Conservation (phyloP, 2,888 invertebrate genomes). For the Pyrgus malvae region DNA sequence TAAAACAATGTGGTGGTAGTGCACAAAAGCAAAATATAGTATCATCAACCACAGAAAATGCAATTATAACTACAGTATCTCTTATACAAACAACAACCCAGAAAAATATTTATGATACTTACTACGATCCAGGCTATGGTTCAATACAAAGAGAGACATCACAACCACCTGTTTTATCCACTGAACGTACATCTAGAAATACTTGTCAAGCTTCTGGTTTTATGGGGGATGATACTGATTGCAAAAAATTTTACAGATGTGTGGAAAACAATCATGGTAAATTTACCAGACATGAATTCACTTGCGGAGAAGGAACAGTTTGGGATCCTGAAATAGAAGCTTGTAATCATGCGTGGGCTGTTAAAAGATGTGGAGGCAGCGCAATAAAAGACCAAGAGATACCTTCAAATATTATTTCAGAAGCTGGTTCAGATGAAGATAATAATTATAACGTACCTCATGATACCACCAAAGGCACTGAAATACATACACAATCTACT, state of each 20-base stretch:
- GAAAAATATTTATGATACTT: slow-evolving; percentile 21
- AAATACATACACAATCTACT: slow-evolving; percentile 27
- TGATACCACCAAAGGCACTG: slow-evolving; percentile 30
- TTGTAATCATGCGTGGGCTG: slow-evolving; percentile 82
- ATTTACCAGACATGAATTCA: slow-evolving; percentile 77
- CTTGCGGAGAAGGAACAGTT: slow-evolving; percentile 82
- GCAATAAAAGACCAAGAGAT: slow-evolving; percentile 23
- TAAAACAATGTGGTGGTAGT: slow-evolving; percentile 40
- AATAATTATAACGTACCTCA: slow-evolving; percentile 29
- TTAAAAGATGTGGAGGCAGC: slow-evolving; percentile 41
- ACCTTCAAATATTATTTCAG: slow-evolving; percentile 23
- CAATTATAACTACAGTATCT: slow-evolving; percentile 28
- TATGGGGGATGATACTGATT: slow-evolving; percentile 77
- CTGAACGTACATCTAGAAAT: slow-evolving; percentile 28
- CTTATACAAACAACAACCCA: slow-evolving; percentile 33
- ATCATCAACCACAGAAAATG: slow-evolving; percentile 15
- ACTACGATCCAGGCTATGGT: slow-evolving; percentile 36
- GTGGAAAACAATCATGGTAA: slow-evolving; percentile 75
- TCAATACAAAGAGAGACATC: slow-evolving; percentile 18
- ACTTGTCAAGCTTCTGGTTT: slow-evolving; percentile 61
- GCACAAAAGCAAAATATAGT: slow-evolving; percentile 4
- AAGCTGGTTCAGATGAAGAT: slow-evolving; percentile 21
- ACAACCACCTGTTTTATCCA: not conserved
- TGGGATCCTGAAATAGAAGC: slow-evolving; percentile 81
- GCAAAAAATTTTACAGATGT: slow-evolving; percentile 86